Percentiles rank a stretch among this genome's conserved stretches.
Evolutionary conservation across 2,888 invertebrate species (phyloP).

Genomic region (Aspidiotus destructor): DNA sequence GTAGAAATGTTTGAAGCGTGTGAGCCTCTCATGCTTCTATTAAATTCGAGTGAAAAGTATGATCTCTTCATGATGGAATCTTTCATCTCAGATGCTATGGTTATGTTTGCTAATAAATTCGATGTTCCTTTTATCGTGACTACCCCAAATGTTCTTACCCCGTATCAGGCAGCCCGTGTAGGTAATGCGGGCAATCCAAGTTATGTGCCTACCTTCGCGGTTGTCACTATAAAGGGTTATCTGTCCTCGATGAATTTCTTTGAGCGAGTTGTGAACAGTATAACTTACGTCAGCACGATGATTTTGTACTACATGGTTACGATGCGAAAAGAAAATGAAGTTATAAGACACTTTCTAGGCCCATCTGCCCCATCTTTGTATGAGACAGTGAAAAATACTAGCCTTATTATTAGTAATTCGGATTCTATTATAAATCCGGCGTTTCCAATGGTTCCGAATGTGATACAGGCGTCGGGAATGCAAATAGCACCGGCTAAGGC

Average conservation of each 20-base stretch:
- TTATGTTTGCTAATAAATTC: constrained; percentile 18
- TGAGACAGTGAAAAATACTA: constrained; percentile 5
- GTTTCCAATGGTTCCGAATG: not conserved
- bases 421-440: not conserved
- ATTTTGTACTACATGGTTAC: not conserved
- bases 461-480: not conserved
- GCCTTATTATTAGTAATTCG: not conserved
- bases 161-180: not conserved
- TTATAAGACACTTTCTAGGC: constrained; percentile 1
- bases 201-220: constrained; percentile 39
- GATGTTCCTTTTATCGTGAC: constrained; percentile 16
- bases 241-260: not conserved
- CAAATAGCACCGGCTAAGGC: not conserved
- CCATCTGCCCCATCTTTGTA: constrained; percentile 1
- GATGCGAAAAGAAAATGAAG: constrained; percentile 5
- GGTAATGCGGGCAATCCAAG: not conserved
- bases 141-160: constrained; percentile 5
- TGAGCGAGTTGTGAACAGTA: not conserved
- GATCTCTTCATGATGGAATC: constrained; percentile 27
- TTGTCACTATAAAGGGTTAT: not conserved
- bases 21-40: not conserved
- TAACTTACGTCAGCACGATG: not conserved
- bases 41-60: constrained; percentile 7
- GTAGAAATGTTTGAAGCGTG: not conserved
- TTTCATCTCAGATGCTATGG: constrained; percentile 18